phyloP scores from a whole-genome alignment of 1,140 invertebrate genomes.

The Calephelis nemesis region DNA sequence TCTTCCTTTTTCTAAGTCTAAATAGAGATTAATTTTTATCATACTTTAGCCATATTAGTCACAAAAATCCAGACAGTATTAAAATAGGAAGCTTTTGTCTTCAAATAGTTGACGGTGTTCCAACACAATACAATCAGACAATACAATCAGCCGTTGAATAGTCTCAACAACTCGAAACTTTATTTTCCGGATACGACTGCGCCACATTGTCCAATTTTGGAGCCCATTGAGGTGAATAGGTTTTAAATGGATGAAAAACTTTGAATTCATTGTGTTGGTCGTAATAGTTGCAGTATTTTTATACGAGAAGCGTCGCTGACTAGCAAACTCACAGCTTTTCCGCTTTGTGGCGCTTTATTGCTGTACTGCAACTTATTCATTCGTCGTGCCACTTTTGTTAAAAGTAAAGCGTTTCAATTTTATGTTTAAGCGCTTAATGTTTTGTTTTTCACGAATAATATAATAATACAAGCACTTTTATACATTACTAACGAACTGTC shows the following conservation, averaged over 20 bases:
- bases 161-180: constrained; percentile 13
- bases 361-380: background rate
- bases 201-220: constrained; percentile 16
- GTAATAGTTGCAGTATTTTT: constrained; percentile 12
- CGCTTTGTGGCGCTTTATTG: background rate
- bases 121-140: background rate
- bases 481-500: too few species aligned
- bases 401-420: too few species aligned
- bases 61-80: too few species aligned
- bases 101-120: constrained; percentile 4
- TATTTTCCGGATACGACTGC: constrained; percentile 6
- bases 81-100: background rate
- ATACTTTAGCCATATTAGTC: too few species aligned
- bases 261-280: constrained; percentile 15
- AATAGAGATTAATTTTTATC: too few species aligned
- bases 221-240: constrained; percentile 14
- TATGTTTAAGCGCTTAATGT: too few species aligned
- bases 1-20: too few species aligned
- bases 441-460: too few species aligned
- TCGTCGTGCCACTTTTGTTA: background rate
- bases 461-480: too few species aligned
- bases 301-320: background rate
- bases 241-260: constrained; percentile 18
- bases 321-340: background rate
- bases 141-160: constrained; percentile 4